Evolutionary conservation across 2,113 vertebrate species (phyloP).

Genomic region (Ancistrus triradiatus): DNA sequence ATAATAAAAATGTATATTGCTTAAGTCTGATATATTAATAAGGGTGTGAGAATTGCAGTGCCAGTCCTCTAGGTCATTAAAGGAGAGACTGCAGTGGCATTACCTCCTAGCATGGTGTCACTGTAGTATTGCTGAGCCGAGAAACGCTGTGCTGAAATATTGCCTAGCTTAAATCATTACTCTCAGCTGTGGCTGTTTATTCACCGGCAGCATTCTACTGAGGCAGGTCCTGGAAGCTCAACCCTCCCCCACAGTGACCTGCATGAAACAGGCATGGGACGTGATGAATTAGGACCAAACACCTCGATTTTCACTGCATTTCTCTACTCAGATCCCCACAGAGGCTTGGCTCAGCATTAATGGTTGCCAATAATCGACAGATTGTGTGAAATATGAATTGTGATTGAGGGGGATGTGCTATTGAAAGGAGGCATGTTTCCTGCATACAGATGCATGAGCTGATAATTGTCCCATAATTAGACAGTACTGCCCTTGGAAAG

Average conservation of each 20-base stretch:
- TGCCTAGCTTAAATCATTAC: constrained; percentile 13
- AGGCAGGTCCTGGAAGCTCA: constrained; percentile 19
- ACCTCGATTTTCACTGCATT: constrained; percentile 12
- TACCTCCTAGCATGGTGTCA: constrained; percentile 29
- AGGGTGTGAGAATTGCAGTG: not conserved
- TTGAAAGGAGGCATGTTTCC: constrained; percentile 33
- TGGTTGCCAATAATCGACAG: constrained; percentile 30
- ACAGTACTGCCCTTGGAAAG: constrained; percentile 30
- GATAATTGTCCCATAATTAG: constrained; percentile 34
- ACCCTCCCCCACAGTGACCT: constrained; percentile 44
- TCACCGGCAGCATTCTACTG: constrained; percentile 21
- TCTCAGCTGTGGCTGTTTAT: constrained; percentile 7
- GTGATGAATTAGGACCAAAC: constrained; percentile 38
- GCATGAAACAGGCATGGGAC: constrained; percentile 37
- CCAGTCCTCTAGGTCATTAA: too few species aligned
- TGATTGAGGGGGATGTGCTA: constrained; percentile 34
- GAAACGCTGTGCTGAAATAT: not conserved
- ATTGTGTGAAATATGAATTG: constrained; percentile 43
- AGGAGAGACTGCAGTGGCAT: constrained; percentile 19
- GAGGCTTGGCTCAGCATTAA: constrained; percentile 30
- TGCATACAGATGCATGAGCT: constrained; percentile 29
- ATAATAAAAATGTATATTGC: too few species aligned
- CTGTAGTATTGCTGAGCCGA: constrained; percentile 24
- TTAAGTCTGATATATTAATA: not conserved
- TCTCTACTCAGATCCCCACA: constrained; percentile 7